Base-by-base conservation (phyloP, 2,888 invertebrate genomes). In the Drosophila nr. perissopoda region DNA sequence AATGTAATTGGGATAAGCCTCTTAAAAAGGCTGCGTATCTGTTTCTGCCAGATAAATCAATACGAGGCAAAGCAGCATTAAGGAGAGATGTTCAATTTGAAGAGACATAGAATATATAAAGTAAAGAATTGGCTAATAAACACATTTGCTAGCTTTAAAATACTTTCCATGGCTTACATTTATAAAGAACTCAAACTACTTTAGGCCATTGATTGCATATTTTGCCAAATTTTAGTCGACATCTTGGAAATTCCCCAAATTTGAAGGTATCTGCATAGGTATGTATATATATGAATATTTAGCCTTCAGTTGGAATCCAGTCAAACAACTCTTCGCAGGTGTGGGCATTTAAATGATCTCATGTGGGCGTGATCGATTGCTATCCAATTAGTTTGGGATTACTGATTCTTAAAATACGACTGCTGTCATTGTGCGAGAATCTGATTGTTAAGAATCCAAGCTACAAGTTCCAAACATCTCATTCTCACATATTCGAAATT, bases 1-100 rank as follows among this genome's bases (percentile, higher is more conserved):
- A 8, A 38, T 13, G 45, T 76, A 71, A 76, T 76, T 80, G 58
- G 61, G 80, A 27, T 80, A 80, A 80, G 61, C 80, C 77, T 68
- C 77, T 76, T 68, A 80, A 42, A 31, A 67, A 63, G 67, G 38
- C 53, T n/a, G 36, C 34, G 25, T 71, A 67, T 61, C 64, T 65
- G 52, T 18, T 58, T 27, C 31, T 56, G 42, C 18, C 66, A 51
- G 27, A 27, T 33, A n/a, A 67, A 67, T 49, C 11, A 48, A 58
- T 36, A 27, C 38, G 21, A 62, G 34, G 42, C n/a, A 31, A 6
- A 7, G 8, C n/a, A 16, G 16, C 21, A 11, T 33, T 42, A 52
- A 38, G 27, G 13, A 10, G 11, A 31, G 31, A 16, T 29, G 21
- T 29, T 27, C 18, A 8, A 27, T 18, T 18, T 49, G 18, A 11